Evolutionary conservation across 23 tunicate genomes (phyloP).

Genomic region (Botrylloides violaceus): DNA sequence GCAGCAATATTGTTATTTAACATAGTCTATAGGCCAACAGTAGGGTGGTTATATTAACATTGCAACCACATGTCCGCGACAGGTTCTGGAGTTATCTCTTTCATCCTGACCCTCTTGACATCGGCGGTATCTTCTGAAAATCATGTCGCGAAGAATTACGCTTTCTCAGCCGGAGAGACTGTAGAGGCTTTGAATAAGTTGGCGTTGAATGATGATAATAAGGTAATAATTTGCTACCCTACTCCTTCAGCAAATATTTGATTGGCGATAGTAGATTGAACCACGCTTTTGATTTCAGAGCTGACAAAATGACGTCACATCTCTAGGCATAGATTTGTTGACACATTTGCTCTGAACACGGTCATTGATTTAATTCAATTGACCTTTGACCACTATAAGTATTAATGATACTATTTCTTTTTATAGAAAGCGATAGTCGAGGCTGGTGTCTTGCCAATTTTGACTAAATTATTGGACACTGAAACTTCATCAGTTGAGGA

Average conservation of each 20-base stretch:
- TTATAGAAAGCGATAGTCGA: conserved; percentile 34
- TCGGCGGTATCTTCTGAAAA: conserved; percentile 33
- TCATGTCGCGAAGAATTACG: conserved; percentile 43
- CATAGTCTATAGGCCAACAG: too few species aligned
- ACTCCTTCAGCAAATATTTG: too few species aligned
- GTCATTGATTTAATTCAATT: background rate
- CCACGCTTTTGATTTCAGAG: too few species aligned
- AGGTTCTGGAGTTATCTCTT: conserved; percentile 46
- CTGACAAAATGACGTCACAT: too few species aligned
- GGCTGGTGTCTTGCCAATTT: conserved; percentile 32
- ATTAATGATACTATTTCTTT: background rate
- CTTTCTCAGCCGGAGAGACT: conserved; percentile 61
- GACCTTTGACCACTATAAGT: background rate
- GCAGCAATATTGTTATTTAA: too few species aligned
- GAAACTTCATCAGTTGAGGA: conserved; percentile 23
- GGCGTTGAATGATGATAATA: conserved; percentile 54
- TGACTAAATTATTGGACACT: conserved; percentile 22
- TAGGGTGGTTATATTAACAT: background rate
- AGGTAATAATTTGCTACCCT: conserved; percentile 35
- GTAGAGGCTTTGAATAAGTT: conserved; percentile 49
- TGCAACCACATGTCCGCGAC: background rate
- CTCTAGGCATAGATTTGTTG: background rate
- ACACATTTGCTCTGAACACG: background rate
- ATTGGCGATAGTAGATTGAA: too few species aligned
- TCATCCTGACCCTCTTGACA: conserved; percentile 34